phyloP scores from a whole-genome alignment of 2,888 invertebrate genomes.

The Amphimallon solstitiale region DNA sequence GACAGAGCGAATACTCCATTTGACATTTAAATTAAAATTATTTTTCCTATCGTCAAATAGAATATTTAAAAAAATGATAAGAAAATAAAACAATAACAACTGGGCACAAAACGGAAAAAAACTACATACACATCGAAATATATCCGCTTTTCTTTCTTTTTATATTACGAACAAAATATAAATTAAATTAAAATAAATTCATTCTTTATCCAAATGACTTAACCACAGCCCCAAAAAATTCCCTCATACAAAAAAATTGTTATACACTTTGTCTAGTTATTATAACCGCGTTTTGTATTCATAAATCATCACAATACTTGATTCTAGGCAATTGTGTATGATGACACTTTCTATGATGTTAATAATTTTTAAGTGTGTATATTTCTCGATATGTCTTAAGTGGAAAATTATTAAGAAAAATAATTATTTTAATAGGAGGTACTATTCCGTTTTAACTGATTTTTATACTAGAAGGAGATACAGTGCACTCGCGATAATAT shows the following conservation, averaged over 20 bases:
- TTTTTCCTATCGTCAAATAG: constrained; percentile 33
- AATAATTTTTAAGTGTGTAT: no score
- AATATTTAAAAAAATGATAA: constrained; percentile 28
- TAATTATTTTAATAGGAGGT: no score
- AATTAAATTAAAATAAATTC: constrained; percentile 38
- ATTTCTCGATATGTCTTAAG: no score
- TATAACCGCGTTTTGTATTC: constrained; percentile 18
- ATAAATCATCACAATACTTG: constrained; percentile 28
- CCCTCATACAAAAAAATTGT: constrained; percentile 32
- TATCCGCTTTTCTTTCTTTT: constrained; percentile 18
- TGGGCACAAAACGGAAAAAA: constrained; percentile 33
- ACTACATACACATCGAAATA: constrained; percentile 31
- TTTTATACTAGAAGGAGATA: no score
- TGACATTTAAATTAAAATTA: constrained; percentile 36
- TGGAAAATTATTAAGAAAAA: no score
- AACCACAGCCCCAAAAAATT: constrained; percentile 47
- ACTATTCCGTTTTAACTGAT: no score
- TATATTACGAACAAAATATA: constrained; percentile 6
- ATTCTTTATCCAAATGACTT: constrained; percentile 43
- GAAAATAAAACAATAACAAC: constrained; percentile 36
- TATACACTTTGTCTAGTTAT: constrained; percentile 34
- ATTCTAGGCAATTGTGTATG: constrained; percentile 23
- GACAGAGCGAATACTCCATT: constrained; percentile 33
- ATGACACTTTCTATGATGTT: constrained; percentile 6
- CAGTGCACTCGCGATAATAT: no score